Evolutionary conservation across 1,140 invertebrate species (phyloP).

Genomic region (Drosophila quadrilineata): DNA sequence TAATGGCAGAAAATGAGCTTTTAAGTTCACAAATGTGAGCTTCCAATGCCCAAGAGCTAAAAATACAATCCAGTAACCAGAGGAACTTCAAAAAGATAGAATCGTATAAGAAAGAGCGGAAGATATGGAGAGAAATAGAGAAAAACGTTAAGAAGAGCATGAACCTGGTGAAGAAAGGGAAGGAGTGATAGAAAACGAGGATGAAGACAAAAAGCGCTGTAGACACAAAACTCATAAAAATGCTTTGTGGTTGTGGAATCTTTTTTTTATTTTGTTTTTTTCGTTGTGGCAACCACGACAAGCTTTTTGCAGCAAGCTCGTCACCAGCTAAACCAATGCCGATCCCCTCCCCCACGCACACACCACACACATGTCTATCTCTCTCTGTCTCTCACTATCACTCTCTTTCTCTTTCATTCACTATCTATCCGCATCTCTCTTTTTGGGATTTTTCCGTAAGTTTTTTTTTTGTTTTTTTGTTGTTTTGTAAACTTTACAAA

Average conservation of each 20-base stretch:
- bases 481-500: constrained; percentile 58
- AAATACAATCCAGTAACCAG: constrained; percentile 60
- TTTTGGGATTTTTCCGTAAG: constrained; percentile 20
- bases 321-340: constrained; percentile 4
- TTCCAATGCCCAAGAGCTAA: too few relatives aligned
- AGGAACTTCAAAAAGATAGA: constrained; percentile 14
- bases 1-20: too few relatives aligned
- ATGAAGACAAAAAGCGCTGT: constrained; percentile 11
- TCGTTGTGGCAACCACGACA: constrained; percentile 42
- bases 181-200: neutral
- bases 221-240: constrained; percentile 63
- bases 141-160: neutral
- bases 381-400: neutral
- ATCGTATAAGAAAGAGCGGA: neutral
- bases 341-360: neutral
- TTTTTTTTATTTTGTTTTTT: too few relatives aligned
- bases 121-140: neutral
- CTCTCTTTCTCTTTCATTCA: neutral
- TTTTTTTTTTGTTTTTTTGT: constrained; percentile 31
- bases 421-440: neutral
- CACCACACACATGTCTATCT: too few relatives aligned
- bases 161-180: neutral
- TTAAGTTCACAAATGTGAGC: too few relatives aligned
- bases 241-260: constrained; percentile 74
- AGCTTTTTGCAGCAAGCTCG: constrained; percentile 33